Base-by-base conservation (phyloP, 2,113 vertebrate genomes). In the Microcebus griseorufus region DNA sequence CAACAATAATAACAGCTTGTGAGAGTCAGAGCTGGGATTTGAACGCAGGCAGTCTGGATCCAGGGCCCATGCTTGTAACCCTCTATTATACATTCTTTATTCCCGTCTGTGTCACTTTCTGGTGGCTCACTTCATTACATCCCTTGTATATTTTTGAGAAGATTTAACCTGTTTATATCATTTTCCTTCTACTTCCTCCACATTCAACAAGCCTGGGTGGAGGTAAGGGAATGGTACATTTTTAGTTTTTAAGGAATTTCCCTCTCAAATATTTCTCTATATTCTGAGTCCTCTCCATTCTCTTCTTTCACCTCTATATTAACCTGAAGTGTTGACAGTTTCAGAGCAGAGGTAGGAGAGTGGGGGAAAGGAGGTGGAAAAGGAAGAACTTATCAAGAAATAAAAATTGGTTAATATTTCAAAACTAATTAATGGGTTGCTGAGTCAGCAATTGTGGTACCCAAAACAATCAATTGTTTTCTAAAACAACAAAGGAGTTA, bases 401-500 rank as follows among this genome's bases (percentile, higher is more conserved):
- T 62, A 18, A 69, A 45, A 62, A 62, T 9, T 27, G 6, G 2
- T 73, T 79, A 86, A 18, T 62, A 55, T 81, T 96, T 91, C 55
- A 75, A 86, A 67, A 42, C 58, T 69, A 64, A 6, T 65, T 45
- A 73, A 62, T 55, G 29, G 69, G 72, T 73, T 60, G 67, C 12
- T n/a, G 10, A 76, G n/a, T 85, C 32, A 94, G 8, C 60, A 90
- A 22, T 34, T 34, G 6, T 65, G 22, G 6, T 83, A 32, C 58
- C 72, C 55, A 70, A 95, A 72, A 6, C 13, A 97, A 95, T 98
- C 95, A 97, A 97, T 94, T 97, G 96, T 88, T 97, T 98, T 98
- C 97, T 98, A 98, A 98, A 98, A 96, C 6, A 97, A 94, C 34
- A 79, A 88, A 73, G 92, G 86, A 88, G 97, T 97, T 98, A 97